phyloP scores from a whole-genome alignment of 1,140 invertebrate species.

The Bombus confusus region DNA sequence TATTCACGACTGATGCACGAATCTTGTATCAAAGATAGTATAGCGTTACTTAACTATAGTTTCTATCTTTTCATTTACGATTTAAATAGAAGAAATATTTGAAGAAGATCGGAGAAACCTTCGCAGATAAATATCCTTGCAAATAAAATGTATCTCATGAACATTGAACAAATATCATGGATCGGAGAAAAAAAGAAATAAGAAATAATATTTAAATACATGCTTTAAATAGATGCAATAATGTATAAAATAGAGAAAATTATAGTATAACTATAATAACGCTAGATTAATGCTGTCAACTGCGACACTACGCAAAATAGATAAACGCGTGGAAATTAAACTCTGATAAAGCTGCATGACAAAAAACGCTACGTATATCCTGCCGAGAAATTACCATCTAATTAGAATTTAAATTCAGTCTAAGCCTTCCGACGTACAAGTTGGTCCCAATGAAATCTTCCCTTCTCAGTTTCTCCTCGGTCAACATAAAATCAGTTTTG shows the following conservation, averaged over 20 bases:
- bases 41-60: too few species aligned
- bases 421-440: not conserved
- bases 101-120: too few species aligned
- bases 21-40: too few species aligned
- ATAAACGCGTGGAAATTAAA: not conserved
- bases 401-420: not conserved
- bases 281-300: not conserved
- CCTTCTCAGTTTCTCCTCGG: too few species aligned
- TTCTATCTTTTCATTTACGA: too few species aligned
- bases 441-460: not conserved
- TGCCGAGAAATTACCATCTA: not conserved
- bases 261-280: not conserved
- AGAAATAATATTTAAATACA: not conserved
- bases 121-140: too few species aligned
- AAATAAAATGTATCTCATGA: too few species aligned
- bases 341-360: not conserved
- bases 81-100: too few species aligned
- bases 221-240: not conserved
- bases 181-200: not conserved
- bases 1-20: too few species aligned
- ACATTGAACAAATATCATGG: too few species aligned
- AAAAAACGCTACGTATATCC: not conserved
- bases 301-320: too few species aligned
- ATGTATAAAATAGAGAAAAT: not conserved
- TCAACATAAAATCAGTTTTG: not conserved